These are phyloP conservation scores for Pecten maximus DNA, from an alignment of 2,888 invertebrate species.

Conservation along the genomic window DNA sequence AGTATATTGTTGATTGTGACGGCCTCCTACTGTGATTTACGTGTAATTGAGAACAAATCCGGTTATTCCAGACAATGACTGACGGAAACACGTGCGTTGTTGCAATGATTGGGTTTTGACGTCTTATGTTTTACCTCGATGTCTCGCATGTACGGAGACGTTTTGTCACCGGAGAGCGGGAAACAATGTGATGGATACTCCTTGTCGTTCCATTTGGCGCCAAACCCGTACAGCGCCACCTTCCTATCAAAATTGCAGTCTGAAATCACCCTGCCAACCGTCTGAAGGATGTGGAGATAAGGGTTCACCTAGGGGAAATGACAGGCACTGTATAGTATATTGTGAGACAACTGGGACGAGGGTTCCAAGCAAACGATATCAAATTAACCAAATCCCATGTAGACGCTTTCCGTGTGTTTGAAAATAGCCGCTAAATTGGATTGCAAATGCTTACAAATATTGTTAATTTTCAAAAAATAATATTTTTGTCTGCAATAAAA, in stretches of 20 bases:
- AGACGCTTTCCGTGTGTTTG: too few species aligned
- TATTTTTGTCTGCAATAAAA: too few species aligned
- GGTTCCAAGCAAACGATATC: too few species aligned
- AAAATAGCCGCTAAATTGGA: too few species aligned
- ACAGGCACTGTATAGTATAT: background rate
- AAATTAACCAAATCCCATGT: too few species aligned
- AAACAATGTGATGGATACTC: slow-evolving; percentile 67
- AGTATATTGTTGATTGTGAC: background rate
- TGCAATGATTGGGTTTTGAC: background rate
- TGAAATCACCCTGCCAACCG: slow-evolving; percentile 65
- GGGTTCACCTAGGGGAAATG: slow-evolving; percentile 64
- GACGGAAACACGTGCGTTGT: background rate
- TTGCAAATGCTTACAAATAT: too few species aligned
- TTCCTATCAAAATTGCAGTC: slow-evolving; percentile 66
- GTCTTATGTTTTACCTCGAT: slow-evolving; percentile 60
- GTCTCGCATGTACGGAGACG: slow-evolving; percentile 59
- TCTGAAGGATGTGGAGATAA: slow-evolving; percentile 68
- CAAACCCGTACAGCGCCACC: slow-evolving; percentile 68
- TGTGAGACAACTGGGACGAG: background rate
- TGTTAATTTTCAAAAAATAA: too few species aligned
- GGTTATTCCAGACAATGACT: background rate
- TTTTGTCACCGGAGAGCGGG: slow-evolving; percentile 61
- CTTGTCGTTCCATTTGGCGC: slow-evolving; percentile 62
- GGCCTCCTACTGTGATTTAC: background rate
- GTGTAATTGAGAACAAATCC: background rate